Evolutionary conservation across 2,888 invertebrate genomes (phyloP), one percentile per base, ranked within the genome.

Genomic region (Eristalis arbustorum): DNA sequence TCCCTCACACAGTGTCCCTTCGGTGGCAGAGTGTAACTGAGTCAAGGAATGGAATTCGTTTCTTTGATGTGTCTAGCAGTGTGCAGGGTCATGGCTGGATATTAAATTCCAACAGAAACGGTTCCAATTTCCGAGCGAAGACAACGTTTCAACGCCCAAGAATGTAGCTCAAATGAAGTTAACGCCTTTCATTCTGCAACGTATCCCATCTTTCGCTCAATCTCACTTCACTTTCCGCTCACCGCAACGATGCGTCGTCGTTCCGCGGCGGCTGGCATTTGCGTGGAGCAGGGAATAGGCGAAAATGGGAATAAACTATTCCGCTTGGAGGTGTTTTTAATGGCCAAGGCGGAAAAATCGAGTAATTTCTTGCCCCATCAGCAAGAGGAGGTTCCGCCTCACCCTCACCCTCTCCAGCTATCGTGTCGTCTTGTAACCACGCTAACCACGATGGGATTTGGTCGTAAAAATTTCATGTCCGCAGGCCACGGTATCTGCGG

Each of bases 121-220:
- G 68, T 37, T 31, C 13, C 62, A 28, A 68, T 62, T 64, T 78
- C 42, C 40, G 59, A 37, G 49, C 18, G 62, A 67, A 73, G 42
- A 72, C 34, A n/a, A 11, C 8, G 11, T 67, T 40, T 31, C 40
- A 31, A 59, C 14, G 64, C 61, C 62, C 42, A 75, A 77, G 71
- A 87, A 87, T 79, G 78, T 79, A 67, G 71, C 74, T 72, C 56
- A 68, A 83, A 83, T 79, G 68, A 72, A 87, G 85, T 82, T 85
- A 77, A 78, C 77, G 76, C 73, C 73, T 76, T 57, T 63, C 57
- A 59, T 67, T 59, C 31, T 8, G 31, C 31, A 31, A 31, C 31
- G 10, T 31, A 31, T 31, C 31, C 56, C 22, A n/a, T n/a, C 56
- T 56, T 56, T 31, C 31, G 31, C 56, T 56, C 56, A 56, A n/a